Percentiles rank a stretch among this genome's conserved stretches.
Evolutionary conservation across 2,888 invertebrate species (phyloP).

Genomic region (Lobophora halterata): DNA sequence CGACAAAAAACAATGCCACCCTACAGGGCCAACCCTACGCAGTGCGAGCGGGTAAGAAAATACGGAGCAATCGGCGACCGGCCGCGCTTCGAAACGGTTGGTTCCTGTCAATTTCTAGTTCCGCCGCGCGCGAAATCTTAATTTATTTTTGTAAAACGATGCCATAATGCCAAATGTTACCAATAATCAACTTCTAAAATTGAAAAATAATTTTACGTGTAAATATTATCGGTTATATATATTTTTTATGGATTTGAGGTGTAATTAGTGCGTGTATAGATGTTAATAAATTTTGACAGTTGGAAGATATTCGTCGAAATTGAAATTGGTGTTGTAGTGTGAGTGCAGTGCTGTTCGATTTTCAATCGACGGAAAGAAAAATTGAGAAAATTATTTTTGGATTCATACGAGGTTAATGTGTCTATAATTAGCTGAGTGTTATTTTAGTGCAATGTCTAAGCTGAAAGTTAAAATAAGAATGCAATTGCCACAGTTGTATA

Average conservation of each 20-base stretch:
- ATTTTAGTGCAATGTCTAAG: constrained; percentile 60
- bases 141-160: constrained; percentile 66
- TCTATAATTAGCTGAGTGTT: constrained; percentile 55
- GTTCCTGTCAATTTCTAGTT: constrained; percentile 42
- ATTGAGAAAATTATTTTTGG: too few relatives aligned
- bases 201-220: too few relatives aligned
- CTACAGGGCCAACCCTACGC: constrained; percentile 53
- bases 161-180: constrained; percentile 70
- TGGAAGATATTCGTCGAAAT: too few relatives aligned
- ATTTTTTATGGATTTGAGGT: constrained; percentile 1
- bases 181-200: constrained; percentile 42
- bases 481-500: constrained; percentile 52
- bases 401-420: constrained; percentile 33
- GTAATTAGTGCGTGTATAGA: constrained; percentile 10
- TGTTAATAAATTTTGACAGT: too few relatives aligned
- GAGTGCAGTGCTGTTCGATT: too few relatives aligned
- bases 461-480: constrained; percentile 53
- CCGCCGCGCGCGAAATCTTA: constrained; percentile 58
- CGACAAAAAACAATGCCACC: constrained; percentile 26
- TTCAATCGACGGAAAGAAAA: too few relatives aligned
- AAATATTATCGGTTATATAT: too few relatives aligned
- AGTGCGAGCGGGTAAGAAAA: constrained; percentile 72
- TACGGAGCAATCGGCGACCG: constrained; percentile 62
- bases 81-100: constrained; percentile 62
- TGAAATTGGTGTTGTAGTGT: too few relatives aligned